Conservation (phyloP, 1,140 invertebrate species). For the Neoseiulus cucumeris region DNA sequence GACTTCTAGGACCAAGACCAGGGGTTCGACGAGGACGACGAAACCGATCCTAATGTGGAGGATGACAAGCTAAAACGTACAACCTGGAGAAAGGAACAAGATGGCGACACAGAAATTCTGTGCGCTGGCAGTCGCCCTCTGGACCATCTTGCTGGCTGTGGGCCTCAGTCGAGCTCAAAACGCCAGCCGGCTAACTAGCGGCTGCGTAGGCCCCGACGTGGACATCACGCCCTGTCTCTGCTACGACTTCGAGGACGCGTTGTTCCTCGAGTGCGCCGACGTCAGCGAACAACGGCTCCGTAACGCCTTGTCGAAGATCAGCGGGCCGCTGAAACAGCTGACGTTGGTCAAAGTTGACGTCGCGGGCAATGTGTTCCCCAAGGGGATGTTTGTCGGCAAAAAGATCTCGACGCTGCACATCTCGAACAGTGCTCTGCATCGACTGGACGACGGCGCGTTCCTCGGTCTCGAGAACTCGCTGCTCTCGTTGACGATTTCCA, state of each 20-base stretch:
- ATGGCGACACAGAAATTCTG: no score
- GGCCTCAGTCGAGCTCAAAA: background rate
- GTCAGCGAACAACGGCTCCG: slow-evolving; percentile 40
- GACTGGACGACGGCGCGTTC: slow-evolving; percentile 50
- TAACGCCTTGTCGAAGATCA: slow-evolving; percentile 33
- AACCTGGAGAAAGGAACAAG: no score
- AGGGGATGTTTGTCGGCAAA: slow-evolving; percentile 43
- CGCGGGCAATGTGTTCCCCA: slow-evolving; percentile 43
- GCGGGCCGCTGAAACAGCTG: slow-evolving; percentile 47
- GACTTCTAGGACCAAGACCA: no score
- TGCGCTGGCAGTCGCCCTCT: no score
- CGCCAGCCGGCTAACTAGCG: background rate
- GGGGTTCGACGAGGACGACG: no score
- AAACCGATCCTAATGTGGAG: no score
- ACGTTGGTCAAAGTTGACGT: slow-evolving; percentile 65
- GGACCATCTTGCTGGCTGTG: no score
- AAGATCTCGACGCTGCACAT: slow-evolving; percentile 49
- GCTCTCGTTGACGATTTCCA: slow-evolving; percentile 55
- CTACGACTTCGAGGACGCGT: slow-evolving; percentile 69
- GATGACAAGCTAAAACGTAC: no score
- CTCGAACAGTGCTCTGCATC: slow-evolving; percentile 53
- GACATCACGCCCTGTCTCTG: slow-evolving; percentile 42
- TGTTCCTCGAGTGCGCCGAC: slow-evolving; percentile 67
- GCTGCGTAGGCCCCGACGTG: background rate
- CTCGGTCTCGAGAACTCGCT: slow-evolving; percentile 46